Percentiles rank a stretch among this genome's conserved stretches.
These are phyloP conservation scores for Microctenopoma lineatum DNA, from an alignment of 2,797 vertebrate genomes.

Conservation along the genomic window DNA sequence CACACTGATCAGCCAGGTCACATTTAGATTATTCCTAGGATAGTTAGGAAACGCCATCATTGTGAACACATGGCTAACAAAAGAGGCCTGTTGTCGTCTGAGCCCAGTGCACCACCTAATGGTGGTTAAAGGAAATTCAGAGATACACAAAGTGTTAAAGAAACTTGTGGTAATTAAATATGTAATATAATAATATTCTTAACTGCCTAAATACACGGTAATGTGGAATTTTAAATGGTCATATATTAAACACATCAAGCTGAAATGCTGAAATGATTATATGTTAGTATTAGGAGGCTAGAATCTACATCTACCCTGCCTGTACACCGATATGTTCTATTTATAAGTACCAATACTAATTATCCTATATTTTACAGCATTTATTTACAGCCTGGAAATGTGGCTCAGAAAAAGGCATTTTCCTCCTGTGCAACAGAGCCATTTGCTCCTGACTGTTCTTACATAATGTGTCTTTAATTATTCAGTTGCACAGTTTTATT, in stretches of 20 bases:
- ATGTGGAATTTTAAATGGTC: slow-evolving; percentile 17
- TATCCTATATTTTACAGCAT: slow-evolving; percentile 11
- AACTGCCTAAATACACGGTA: slow-evolving; percentile 49
- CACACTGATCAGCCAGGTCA: slow-evolving; percentile 67
- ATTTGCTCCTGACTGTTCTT: not conserved
- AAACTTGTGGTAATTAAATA: slow-evolving; percentile 52
- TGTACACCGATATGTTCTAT: slow-evolving; percentile 1
- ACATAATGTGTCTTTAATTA: slow-evolving; percentile 4
- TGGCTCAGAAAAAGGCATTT: slow-evolving; percentile 12
- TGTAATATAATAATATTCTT: slow-evolving; percentile 62
- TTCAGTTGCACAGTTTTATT: not conserved
- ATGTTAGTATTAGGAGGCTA: not conserved
- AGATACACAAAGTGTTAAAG: slow-evolving; percentile 2
- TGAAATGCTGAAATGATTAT: slow-evolving; percentile 31
- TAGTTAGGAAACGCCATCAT: slow-evolving; percentile 75
- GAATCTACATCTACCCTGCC: slow-evolving; percentile 4
- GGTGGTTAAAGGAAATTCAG: slow-evolving; percentile 58
- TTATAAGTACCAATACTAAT: slow-evolving; percentile 14
- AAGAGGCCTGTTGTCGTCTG: slow-evolving; percentile 71
- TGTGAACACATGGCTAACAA: slow-evolving; percentile 81
- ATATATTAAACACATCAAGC: slow-evolving; percentile 28
- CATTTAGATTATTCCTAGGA: slow-evolving; percentile 70
- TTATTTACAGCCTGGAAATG: not conserved
- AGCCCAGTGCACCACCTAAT: slow-evolving; percentile 75
- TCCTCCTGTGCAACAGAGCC: slow-evolving; percentile 6